These are phyloP conservation scores for Phallusia fumigata DNA, from an alignment of 23 tunicate species.

Conservation along the genomic window DNA sequence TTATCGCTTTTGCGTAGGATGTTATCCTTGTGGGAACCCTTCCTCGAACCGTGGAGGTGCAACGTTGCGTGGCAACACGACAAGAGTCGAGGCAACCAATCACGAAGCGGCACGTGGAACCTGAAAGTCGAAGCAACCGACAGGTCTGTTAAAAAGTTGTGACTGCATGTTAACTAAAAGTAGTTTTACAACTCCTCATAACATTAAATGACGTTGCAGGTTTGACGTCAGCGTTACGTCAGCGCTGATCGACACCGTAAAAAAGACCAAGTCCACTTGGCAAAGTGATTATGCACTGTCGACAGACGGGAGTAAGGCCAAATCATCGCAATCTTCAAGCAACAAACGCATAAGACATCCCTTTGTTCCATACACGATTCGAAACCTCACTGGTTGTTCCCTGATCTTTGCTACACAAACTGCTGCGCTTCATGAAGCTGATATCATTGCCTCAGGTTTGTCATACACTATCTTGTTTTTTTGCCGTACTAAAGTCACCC, in stretches of 20 bases:
- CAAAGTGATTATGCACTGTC: conserved; percentile 25
- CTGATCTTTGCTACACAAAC: conserved; percentile 63
- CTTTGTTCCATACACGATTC: conserved; percentile 70
- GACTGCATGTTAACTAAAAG: background rate
- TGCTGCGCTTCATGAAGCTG: conserved; percentile 13
- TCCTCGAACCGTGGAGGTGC: conserved; percentile 93
- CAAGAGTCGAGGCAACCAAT: background rate
- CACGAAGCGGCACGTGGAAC: conserved; percentile 54
- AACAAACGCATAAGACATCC: conserved; percentile 40
- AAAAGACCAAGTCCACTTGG: conserved; percentile 71
- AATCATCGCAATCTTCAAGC: background rate
- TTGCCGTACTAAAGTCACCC: too few relatives aligned
- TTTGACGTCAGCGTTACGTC: conserved; percentile 88
- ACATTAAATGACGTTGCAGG: background rate
- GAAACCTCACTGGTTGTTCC: conserved; percentile 71
- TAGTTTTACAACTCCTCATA: background rate
- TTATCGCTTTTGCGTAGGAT: conserved; percentile 31
- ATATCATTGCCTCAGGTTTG: conserved; percentile 3
- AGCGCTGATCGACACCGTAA: conserved; percentile 77
- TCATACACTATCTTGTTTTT: too few relatives aligned
- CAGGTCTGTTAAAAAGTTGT: conserved; percentile 27
- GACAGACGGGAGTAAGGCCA: background rate
- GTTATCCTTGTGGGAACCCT: conserved; percentile 98
- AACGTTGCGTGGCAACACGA: conserved; percentile 64
- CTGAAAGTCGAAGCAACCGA: conserved; percentile 70